A percentile compares a stretch with the other conserved stretches of the same genome.
Evolutionary conservation across 1,140 invertebrate species (phyloP).

Genomic region (Dreissena rostriformis): DNA sequence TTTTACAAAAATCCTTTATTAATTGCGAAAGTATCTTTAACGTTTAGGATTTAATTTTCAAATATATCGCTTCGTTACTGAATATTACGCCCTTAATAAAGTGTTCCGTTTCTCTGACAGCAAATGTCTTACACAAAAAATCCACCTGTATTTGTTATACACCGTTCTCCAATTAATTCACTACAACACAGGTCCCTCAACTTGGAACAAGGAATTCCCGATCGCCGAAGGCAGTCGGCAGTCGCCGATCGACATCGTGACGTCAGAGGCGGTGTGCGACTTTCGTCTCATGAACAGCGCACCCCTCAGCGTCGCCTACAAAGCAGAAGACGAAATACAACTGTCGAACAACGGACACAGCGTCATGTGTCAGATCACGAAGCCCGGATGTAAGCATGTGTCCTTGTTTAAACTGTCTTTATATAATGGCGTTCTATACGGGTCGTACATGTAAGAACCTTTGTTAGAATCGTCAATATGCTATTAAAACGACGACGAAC

Average conservation of each 20-base stretch:
- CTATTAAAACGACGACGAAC: background rate
- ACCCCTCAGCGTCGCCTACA: slow-evolving; percentile 5
- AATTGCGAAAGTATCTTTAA: no score
- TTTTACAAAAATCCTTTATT: no score
- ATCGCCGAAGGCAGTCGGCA: slow-evolving; percentile 9
- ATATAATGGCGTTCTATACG: background rate
- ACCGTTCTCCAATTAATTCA: background rate
- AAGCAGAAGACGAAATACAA: background rate
- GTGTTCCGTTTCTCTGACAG: no score
- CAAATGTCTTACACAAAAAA: no score
- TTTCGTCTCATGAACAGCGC: background rate
- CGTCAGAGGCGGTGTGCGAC: slow-evolving; percentile 35
- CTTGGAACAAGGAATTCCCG: slow-evolving; percentile 15
- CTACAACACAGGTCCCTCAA: background rate
- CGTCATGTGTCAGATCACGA: slow-evolving; percentile 31
- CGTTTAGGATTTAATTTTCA: no score
- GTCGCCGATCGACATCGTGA: slow-evolving; percentile 48
- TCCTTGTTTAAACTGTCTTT: background rate
- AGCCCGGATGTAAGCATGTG: slow-evolving; percentile 1
- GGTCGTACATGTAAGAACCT: background rate
- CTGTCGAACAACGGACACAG: slow-evolving; percentile 41
- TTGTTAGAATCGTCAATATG: background rate
- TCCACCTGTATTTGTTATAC: no score
- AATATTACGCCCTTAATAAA: no score
- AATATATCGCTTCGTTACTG: no score